Evolutionary conservation across 2,888 invertebrate genomes (phyloP).

Genomic region (Oxyteleia sp.): DNA sequence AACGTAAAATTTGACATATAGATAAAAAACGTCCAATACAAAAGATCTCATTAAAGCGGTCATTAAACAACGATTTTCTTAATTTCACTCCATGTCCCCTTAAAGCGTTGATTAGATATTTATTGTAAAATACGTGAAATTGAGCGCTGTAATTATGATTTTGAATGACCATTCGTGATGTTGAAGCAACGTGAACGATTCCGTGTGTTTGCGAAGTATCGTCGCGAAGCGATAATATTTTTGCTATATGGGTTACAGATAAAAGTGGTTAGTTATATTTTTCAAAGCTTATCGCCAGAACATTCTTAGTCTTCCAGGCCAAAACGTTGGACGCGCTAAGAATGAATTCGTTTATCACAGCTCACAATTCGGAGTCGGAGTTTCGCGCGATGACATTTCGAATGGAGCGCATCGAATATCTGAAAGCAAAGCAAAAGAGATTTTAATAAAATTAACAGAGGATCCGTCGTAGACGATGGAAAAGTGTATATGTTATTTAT

Average conservation of each 20-base stretch:
- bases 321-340: slow-evolving; percentile 38
- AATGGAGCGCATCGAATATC: slow-evolving; percentile 29
- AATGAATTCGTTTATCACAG: slow-evolving; percentile 33
- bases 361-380: slow-evolving; percentile 21
- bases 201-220: slow-evolving; percentile 28
- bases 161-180: neutral
- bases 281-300: slow-evolving; percentile 37
- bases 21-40: too few relatives aligned
- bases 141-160: neutral
- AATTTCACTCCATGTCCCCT: too few relatives aligned
- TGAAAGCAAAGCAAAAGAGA: slow-evolving; percentile 48
- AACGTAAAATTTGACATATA: too few relatives aligned
- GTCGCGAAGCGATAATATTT: slow-evolving; percentile 33
- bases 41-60: too few relatives aligned
- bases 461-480: slow-evolving; percentile 59
- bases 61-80: too few relatives aligned
- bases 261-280: slow-evolving; percentile 55
- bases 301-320: slow-evolving; percentile 45
- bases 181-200: neutral
- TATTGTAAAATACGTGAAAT: too few relatives aligned
- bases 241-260: slow-evolving; percentile 55
- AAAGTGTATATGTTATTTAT: slow-evolving; percentile 60
- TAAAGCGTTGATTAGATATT: too few relatives aligned
- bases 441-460: slow-evolving; percentile 39
- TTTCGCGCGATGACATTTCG: slow-evolving; percentile 33